These are phyloP conservation scores for Phymatocera aterrima DNA, from an alignment of 2,888 invertebrate species.

Conservation along the genomic window DNA sequence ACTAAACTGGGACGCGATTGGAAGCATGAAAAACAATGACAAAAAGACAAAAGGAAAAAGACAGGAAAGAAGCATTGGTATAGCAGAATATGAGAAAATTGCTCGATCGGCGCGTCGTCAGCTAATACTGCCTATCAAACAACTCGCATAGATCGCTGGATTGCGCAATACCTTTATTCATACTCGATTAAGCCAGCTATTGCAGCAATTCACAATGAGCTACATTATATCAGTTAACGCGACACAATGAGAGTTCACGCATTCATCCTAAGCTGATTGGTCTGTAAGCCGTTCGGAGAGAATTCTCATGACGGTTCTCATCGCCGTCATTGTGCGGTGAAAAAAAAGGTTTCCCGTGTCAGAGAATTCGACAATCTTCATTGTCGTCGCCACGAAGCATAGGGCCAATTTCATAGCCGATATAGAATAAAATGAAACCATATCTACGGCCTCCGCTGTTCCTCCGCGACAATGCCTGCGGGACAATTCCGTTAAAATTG, in stretches of 20 bases:
- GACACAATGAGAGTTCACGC: constrained; percentile 2
- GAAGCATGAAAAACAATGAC: neutral
- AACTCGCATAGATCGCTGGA: neutral
- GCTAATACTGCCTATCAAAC: neutral
- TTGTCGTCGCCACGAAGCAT: no score
- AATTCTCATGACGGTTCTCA: neutral
- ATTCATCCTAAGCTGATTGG: constrained; percentile 1
- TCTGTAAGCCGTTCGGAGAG: neutral
- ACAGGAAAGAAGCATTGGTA: no score
- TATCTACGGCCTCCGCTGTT: no score
- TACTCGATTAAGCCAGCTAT: neutral
- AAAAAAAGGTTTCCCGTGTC: neutral
- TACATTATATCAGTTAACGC: neutral
- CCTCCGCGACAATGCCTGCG: neutral
- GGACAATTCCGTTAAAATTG: no score
- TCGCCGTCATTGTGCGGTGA: neutral
- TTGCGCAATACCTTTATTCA: neutral
- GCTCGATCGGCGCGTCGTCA: neutral
- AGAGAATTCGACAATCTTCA: neutral
- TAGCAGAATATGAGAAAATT: no score
- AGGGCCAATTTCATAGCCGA: neutral
- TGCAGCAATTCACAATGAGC: constrained; percentile 2
- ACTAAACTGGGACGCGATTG: neutral
- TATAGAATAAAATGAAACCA: neutral
- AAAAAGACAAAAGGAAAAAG: neutral